Percentiles rank a stretch among this genome's conserved stretches.
Conservation (phyloP, 2,113 vertebrate genomes). For the Carassius gibelio region DNA sequence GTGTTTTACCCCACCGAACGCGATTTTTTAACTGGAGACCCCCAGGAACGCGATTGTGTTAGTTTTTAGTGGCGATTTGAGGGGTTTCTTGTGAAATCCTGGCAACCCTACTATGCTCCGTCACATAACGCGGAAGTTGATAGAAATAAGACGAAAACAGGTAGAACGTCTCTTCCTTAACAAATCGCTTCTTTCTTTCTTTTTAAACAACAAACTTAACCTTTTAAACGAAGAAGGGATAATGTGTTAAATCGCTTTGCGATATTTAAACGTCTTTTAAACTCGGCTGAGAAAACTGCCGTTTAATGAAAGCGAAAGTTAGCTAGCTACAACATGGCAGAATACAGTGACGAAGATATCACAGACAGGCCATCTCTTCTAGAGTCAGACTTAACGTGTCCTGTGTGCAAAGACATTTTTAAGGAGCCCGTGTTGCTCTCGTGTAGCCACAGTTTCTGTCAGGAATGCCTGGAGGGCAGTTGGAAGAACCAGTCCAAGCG, state of each 20-base stretch:
- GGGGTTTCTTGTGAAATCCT: too few species aligned
- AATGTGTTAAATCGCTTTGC: background rate
- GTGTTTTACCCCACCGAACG: too few species aligned
- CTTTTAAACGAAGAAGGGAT: background rate
- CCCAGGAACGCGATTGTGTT: too few species aligned
- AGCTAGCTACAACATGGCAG: conserved; percentile 54
- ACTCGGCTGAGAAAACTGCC: background rate
- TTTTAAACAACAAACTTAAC: background rate
- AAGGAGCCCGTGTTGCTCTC: conserved; percentile 68
- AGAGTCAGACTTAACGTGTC: conserved; percentile 70
- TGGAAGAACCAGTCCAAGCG: background rate
- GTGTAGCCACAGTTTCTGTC: conserved; percentile 74
- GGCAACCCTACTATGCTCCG: too few species aligned
- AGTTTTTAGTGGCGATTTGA: too few species aligned
- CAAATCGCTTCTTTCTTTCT: background rate
- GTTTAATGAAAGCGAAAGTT: conserved; percentile 61
- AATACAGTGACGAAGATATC: conserved; percentile 57
- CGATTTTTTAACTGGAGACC: too few species aligned
- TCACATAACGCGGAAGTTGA: conserved; percentile 4
- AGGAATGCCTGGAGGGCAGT: conserved; percentile 59
- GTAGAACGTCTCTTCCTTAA: background rate
- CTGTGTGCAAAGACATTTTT: conserved; percentile 69
- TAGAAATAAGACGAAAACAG: background rate
- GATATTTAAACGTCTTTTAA: background rate
- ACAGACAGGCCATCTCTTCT: conserved; percentile 57